Percentiles rank a stretch among this genome's conserved stretches.
Conservation (phyloP, 2,888 invertebrate genomes). For the Hydrotaea diabolus region DNA sequence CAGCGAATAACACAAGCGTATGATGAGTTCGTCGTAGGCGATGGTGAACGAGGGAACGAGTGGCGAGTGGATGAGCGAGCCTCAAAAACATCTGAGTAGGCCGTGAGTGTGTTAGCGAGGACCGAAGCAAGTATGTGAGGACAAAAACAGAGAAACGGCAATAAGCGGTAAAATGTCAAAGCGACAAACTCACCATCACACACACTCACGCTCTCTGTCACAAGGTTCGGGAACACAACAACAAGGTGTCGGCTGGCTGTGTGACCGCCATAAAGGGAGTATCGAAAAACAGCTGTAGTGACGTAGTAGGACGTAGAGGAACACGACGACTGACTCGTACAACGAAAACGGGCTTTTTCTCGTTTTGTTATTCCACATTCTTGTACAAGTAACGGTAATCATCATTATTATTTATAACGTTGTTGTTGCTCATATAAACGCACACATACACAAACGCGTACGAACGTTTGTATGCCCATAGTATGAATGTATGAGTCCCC, state of each 20-base stretch:
- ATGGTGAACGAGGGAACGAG: conserved; percentile 9
- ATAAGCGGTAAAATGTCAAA: conserved; percentile 74
- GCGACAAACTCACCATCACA: conserved; percentile 66
- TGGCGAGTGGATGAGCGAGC: conserved; percentile 28
- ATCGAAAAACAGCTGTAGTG: conserved; percentile 66
- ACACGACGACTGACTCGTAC: conserved; percentile 23
- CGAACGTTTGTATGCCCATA: not conserved
- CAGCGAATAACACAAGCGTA: not conserved
- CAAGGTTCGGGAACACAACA: conserved; percentile 64
- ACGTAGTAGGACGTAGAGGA: conserved; percentile 61
- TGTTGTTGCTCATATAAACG: conserved; percentile 33
- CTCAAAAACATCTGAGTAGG: conserved; percentile 51
- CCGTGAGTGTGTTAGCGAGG: conserved; percentile 42
- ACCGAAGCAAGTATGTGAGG: conserved; percentile 72
- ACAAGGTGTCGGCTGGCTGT: conserved; percentile 55
- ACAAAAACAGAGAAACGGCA: conserved; percentile 79
- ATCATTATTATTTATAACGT: conserved; percentile 13
- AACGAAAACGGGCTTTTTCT: conserved; percentile 8
- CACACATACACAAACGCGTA: not conserved
- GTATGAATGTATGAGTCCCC: not conserved
- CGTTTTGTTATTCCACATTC: conserved; percentile 59
- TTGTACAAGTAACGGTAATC: conserved; percentile 54
- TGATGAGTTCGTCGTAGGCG: conserved; percentile 7
- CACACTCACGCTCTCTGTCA: conserved; percentile 30
- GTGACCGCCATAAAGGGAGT: conserved; percentile 51